Base-by-base conservation (phyloP, 2,888 invertebrate genomes). In the Cryptus viduatorius region DNA sequence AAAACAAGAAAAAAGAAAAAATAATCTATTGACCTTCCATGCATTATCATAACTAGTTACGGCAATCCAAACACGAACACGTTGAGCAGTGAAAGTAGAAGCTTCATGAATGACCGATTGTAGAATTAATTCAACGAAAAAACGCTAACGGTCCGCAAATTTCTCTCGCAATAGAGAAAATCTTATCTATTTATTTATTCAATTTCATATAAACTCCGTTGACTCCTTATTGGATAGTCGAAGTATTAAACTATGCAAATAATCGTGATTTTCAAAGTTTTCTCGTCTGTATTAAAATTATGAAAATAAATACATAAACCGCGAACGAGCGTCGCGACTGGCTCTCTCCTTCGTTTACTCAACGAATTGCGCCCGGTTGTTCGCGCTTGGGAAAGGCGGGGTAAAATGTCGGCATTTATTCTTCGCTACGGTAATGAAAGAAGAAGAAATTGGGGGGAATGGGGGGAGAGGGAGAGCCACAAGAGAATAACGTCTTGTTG, bases 401-500 rank as follows among this genome's bases (percentile, higher is more conserved):
- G 61, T 31, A 67, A 77, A 77, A 84, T 80, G 67, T 68, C 61
- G 68, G 77, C 80, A 80, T 77, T 84, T 84, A 84, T 80, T 81
- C 82, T 72, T 50, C 42, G 75, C 50, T 68, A 10, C 59, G 61
- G 46, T 42, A 42, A 77, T 76, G 71, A 78, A 79, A 61, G 79
- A 73, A 64, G 80, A 31, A 79, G 84, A 78, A 46, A 76, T 56
- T 79, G 42, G 59, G 61, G 56, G 65, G 53, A 72, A 69, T 71
- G 73, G 79, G 69, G 83, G 83, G 77, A 68, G 71, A 69, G 78
- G 67, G 4, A 24, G 19, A 24, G 56, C 53, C 19, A 19, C 37
- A 71, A 77, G 83, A 86, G 86, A 86, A 87, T 83, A 88, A 86
- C 84, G 87, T 83, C 84, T 83, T 64, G 79, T 12, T 71, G 48